Base-by-base conservation (phyloP, 2,888 invertebrate species). In the Cephus rjabovi region DNA sequence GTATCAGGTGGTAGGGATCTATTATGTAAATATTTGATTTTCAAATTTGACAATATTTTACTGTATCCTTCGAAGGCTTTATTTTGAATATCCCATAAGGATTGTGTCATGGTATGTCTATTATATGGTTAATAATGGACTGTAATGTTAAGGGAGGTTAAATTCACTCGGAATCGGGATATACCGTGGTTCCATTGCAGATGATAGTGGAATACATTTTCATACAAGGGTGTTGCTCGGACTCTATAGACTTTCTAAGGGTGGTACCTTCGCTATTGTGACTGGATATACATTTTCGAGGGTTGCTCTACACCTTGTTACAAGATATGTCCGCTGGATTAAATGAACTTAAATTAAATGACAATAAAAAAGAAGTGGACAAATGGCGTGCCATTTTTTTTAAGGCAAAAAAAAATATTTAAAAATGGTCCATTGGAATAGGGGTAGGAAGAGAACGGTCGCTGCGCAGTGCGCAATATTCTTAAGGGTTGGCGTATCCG, bases 111-210 rank as follows among this genome's bases (percentile, higher is more conserved):
- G 15, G 23, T 23, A 56, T 23, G 9, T 9, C 23, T 56, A 56
- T 23, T 56, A 56, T 23, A 56, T 9, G 56, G 56, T 23, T 56
- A 56, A 56, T 56, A 56, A 56, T 56, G 56, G 56, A 56, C 56
- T 23, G 56, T 56, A 23, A 56, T 56, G 56, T 56, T 56, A 56
- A 73, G 82, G 81, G 77, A 77, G 75, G 83, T 87, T 87, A 87
- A 85, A 83, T 84, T 86, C 83, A 85, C 77, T 82, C 81, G 79
- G 82, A 85, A 87, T 86, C 86, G 86, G 83, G 79, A 86, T 83
- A 86, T 85, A 87, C 23, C 23, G 56, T 56, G 56, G 9, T 56
- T 23, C 56, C 23, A 23, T 56, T 23, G 9, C 9, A 23, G 23
- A 23, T 9, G 56, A 23, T 56, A 56, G 9, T 56, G 56, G 56